A percentile compares a stretch with the other conserved stretches of the same genome.
Conservation (phyloP, 2,113 vertebrate genomes). For the Melospiza georgiana region DNA sequence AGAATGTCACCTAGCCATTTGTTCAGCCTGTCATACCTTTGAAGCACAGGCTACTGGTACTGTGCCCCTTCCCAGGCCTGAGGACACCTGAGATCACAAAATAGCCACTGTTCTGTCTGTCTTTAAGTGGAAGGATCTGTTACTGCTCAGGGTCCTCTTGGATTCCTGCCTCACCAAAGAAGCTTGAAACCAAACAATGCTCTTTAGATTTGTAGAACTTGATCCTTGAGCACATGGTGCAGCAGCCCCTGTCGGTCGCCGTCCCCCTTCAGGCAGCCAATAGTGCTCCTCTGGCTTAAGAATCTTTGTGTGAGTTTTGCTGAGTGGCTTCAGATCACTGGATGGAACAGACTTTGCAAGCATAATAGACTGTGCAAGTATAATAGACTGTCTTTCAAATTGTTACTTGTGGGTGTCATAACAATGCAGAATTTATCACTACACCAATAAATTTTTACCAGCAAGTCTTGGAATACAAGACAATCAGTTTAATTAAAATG, state of each 20-base stretch:
- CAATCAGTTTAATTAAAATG: neutral
- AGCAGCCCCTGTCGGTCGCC: accelerated
- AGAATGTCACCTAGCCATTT: neutral
- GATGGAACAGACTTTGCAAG: neutral
- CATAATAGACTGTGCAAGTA: neutral
- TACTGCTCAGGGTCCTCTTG: neutral
- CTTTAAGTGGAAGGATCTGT: neutral
- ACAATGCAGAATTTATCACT: neutral
- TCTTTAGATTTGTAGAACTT: slow-evolving; percentile 47
- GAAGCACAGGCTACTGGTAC: neutral
- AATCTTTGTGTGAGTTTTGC: neutral
- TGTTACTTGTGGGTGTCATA: neutral
- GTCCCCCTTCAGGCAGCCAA: accelerated
- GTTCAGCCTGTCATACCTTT: neutral
- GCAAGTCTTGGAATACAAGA: neutral
- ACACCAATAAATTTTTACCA: neutral
- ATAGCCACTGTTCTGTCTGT: slow-evolving; percentile 46
- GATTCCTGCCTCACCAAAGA: neutral
- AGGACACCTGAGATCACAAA: slow-evolving; percentile 58
- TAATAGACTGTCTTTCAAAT: neutral
- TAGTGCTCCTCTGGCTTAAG: neutral
- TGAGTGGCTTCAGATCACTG: neutral
- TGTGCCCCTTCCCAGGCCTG: neutral
- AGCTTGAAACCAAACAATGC: slow-evolving; percentile 27
- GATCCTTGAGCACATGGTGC: neutral